A percentile compares a stretch with the other conserved stretches of the same genome.
Evolutionary conservation across 2,888 invertebrate species (phyloP).

Genomic region (Synergus gifuensis): DNA sequence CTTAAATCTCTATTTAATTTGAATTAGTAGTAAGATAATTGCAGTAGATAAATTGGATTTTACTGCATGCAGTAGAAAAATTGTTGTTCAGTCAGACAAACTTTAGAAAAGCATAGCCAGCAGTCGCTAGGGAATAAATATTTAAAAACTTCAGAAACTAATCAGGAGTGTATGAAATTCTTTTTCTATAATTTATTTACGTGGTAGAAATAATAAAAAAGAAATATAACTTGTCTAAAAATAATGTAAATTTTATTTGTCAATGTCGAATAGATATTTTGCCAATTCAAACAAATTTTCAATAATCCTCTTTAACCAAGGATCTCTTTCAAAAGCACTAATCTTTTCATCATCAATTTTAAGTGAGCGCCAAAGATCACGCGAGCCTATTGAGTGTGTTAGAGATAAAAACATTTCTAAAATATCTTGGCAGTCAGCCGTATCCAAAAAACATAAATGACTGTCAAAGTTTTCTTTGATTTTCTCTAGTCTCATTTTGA

Average conservation of each 20-base stretch:
- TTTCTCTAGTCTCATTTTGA: constrained; percentile 23
- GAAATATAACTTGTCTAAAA: neutral
- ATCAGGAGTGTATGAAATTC: neutral
- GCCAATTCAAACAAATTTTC: neutral
- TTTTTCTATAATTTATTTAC: no score
- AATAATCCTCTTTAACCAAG: neutral
- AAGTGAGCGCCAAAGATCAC: constrained; percentile 22
- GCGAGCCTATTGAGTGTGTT: constrained; percentile 32
- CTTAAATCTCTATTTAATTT: neutral
- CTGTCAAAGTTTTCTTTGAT: constrained; percentile 43
- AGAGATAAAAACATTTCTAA: constrained; percentile 56
- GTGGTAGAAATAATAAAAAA: no score
- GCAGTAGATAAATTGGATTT: neutral
- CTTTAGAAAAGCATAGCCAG: neutral
- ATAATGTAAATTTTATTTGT: neutral
- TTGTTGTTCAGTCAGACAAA: neutral
- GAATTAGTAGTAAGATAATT: neutral
- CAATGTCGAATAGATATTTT: neutral
- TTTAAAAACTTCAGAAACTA: neutral
- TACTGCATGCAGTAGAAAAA: neutral
- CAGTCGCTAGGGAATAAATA: neutral
- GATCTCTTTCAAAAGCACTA: neutral
- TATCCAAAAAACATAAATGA: constrained; percentile 27
- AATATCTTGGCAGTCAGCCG: constrained; percentile 60
- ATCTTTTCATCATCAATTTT: neutral